Evolutionary conservation across 2,797 vertebrate species (phyloP), one percentile per base, ranked within the genome.

Genomic region (Morus bassanus): DNA sequence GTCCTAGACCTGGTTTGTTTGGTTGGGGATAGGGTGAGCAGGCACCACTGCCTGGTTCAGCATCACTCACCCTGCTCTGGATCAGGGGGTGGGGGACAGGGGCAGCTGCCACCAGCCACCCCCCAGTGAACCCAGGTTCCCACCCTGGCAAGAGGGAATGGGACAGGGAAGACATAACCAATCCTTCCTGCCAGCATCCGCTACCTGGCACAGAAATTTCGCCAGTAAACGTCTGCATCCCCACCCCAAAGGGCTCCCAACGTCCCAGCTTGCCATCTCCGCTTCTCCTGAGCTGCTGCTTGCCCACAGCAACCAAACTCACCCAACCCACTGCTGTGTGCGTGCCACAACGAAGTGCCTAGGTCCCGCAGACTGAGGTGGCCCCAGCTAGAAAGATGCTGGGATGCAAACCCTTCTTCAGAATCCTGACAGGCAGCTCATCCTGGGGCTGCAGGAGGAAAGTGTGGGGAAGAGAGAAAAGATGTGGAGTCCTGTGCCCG

Each of bases 401-500:
- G 64, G 64, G 64, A 15, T 48, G n/a, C 28, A 27, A n/a, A 39
- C 18, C 41, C 33, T 85, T 78, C 56, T 63, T 59, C 50, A 45
- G 39, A 88, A 75, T 67, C 46, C 37, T 0, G 0, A 39, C 35
- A 35, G 17, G 6, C 9, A 78, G n/a, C 31, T 65, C 19, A 6
- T 50, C 37, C n/a, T 46, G 59, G 8, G 28, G 46, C 67, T 63
- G 43, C 37, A 33, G 64, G 39, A 85, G 16, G 21, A 24, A 79
- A 41, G 39, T 2, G 8, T n/a, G 24, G n/a, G 19, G 48, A 85
- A 57, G 6, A 69, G 15, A 69, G 53, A 70, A 60, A 60, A 60
- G 57, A 41, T 30, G 51, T 7, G 59, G 28, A 67, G 35, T 17
- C 24, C 35, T 0, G 0, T 11, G 16, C 41, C 39, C 4, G 2